Conservation (phyloP, 2,888 invertebrate species). For the Drosophila atroscutellata region DNA sequence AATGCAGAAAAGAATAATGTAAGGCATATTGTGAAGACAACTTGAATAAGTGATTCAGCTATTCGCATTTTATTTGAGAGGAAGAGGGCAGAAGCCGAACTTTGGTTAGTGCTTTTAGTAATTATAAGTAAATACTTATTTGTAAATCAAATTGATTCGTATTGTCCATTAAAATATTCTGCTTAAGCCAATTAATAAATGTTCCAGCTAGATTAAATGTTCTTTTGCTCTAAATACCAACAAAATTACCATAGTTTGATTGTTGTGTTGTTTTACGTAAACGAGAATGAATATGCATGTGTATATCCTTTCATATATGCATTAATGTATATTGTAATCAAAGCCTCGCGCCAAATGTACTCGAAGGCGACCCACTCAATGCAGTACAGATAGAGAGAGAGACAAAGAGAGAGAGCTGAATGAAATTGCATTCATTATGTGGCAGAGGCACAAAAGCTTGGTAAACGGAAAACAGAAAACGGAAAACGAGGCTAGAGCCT, state of each 20-base stretch:
- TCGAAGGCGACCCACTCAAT: slow-evolving; percentile 54
- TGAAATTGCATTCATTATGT: slow-evolving; percentile 84
- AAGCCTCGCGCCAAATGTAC: slow-evolving; percentile 3
- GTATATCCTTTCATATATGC: slow-evolving; percentile 1
- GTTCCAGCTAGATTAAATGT: neutral
- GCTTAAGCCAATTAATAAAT: neutral
- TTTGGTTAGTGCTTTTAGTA: neutral
- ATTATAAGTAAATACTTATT: neutral
- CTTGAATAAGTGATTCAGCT: neutral
- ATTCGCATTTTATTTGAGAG: neutral
- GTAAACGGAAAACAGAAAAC: slow-evolving; percentile 27
- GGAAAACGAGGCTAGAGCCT: slow-evolving; percentile 69
- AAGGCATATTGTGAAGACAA: slow-evolving; percentile 6
- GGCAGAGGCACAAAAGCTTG: slow-evolving; percentile 64
- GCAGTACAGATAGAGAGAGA: slow-evolving; percentile 32
- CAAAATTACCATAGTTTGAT: slow-evolving; percentile 38
- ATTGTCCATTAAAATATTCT: neutral
- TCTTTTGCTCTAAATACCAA: slow-evolving; percentile 2
- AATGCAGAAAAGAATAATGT: neutral
- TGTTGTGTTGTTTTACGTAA: slow-evolving; percentile 1
- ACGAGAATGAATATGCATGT: slow-evolving; percentile 4
- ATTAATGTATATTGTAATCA: slow-evolving; percentile 16
- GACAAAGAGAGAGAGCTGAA: slow-evolving; percentile 28
- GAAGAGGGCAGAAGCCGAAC: neutral
- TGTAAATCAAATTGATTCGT: neutral